These are phyloP conservation scores for Taeniopygia guttata DNA, from an alignment of 2,797 vertebrate species.

Conservation along the genomic window DNA sequence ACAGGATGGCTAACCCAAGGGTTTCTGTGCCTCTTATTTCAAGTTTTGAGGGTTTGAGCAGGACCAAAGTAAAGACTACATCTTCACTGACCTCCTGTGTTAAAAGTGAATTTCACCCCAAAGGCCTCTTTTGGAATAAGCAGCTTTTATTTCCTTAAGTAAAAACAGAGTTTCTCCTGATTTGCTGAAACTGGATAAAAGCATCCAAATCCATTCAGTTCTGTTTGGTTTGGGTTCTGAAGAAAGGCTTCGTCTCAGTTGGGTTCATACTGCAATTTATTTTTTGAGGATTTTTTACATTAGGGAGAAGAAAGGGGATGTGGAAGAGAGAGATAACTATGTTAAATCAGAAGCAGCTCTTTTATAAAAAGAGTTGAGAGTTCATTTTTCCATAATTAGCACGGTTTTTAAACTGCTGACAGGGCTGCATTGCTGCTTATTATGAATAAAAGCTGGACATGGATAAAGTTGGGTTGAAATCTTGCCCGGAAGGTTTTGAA, in stretches of 20 bases:
- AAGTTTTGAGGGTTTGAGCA: neutral
- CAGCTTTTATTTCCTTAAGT: slow-evolving; percentile 30
- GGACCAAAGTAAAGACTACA: neutral
- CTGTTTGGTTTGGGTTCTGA: slow-evolving; percentile 62
- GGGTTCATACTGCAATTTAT: slow-evolving; percentile 43
- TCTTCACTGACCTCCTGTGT: neutral
- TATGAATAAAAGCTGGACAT: slow-evolving; percentile 47
- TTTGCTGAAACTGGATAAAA: slow-evolving; percentile 44
- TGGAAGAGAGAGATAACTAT: slow-evolving; percentile 31
- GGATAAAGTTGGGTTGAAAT: slow-evolving; percentile 20
- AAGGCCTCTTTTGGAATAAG: slow-evolving; percentile 20
- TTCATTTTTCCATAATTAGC: slow-evolving; percentile 45
- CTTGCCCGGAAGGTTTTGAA: slow-evolving; percentile 45
- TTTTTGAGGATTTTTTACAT: slow-evolving; percentile 37
- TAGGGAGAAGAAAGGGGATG: slow-evolving; percentile 19
- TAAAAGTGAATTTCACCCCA: neutral
- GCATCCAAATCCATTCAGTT: slow-evolving; percentile 17
- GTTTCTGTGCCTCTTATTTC: neutral
- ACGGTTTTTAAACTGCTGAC: slow-evolving; percentile 20
- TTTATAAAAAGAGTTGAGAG: slow-evolving; percentile 8
- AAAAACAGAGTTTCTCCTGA: slow-evolving; percentile 14
- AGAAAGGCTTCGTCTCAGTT: slow-evolving; percentile 35
- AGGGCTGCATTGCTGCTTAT: neutral
- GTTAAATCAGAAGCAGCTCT: slow-evolving; percentile 43
- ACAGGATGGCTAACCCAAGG: neutral